Evolutionary conservation across 2,113 vertebrate species (phyloP).

Genomic region (Muntiacus muntjak): DNA sequence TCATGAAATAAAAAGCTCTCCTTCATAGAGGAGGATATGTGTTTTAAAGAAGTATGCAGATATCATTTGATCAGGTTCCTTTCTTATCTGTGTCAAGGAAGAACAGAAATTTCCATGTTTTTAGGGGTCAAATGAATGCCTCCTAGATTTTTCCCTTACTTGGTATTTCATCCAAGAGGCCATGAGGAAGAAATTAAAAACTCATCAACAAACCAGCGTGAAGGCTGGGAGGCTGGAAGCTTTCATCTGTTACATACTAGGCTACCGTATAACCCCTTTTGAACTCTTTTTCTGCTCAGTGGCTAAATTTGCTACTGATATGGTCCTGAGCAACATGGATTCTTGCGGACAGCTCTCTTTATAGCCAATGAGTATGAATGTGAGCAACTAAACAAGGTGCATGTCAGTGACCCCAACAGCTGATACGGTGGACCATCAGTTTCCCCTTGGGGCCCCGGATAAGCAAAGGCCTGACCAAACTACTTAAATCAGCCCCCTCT

Average conservation of each 20-base stretch:
- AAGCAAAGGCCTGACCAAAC: neutral
- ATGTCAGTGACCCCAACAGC: neutral
- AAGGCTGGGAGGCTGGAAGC: constrained; percentile 33
- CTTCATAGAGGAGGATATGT: neutral
- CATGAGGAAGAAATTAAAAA: constrained; percentile 74
- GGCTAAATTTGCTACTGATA: constrained; percentile 33
- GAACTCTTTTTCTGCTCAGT: constrained; percentile 43
- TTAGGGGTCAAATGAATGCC: constrained; percentile 45
- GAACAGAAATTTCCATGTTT: constrained; percentile 13
- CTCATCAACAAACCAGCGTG: constrained; percentile 72
- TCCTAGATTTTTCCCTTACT: neutral
- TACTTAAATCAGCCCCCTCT: neutral
- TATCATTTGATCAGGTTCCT: neutral
- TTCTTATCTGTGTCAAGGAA: constrained; percentile 1
- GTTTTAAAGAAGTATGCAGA: neutral
- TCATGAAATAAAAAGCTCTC: neutral
- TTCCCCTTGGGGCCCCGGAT: neutral
- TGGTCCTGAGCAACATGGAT: constrained; percentile 3
- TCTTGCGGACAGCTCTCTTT: constrained; percentile 54
- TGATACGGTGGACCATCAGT: neutral
- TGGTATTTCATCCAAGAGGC: constrained; percentile 50
- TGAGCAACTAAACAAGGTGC: neutral
- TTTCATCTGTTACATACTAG: constrained; percentile 69
- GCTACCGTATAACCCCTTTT: constrained; percentile 51
- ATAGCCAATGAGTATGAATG: neutral